Evolutionary conservation across 2,113 vertebrate genomes (phyloP).

Genomic region (Ptilonorhynchus violaceus): DNA sequence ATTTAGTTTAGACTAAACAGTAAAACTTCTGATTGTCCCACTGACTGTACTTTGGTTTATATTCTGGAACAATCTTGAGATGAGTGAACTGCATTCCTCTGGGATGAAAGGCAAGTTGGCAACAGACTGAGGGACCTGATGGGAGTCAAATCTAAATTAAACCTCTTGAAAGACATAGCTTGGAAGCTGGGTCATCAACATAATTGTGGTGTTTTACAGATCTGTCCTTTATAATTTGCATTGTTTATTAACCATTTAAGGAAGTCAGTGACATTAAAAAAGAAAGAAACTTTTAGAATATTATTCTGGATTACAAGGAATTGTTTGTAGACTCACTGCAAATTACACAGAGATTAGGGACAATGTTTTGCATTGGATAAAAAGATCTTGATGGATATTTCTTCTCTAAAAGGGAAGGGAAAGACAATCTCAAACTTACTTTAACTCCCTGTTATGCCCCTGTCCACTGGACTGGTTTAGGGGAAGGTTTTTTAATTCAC

Average conservation of each 20-base stretch:
- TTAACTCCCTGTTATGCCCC: neutral
- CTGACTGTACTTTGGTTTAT: neutral
- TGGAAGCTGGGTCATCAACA: neutral
- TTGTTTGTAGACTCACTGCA: neutral
- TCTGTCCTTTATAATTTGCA: neutral
- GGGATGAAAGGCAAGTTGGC: neutral
- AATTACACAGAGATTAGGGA: neutral
- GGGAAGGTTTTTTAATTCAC: neutral
- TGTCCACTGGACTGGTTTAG: neutral
- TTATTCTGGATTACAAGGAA: neutral
- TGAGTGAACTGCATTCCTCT: neutral
- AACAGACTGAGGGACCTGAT: neutral
- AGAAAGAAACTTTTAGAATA: neutral
- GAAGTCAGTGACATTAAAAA: neutral
- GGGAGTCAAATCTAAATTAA: neutral
- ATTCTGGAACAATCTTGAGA: neutral
- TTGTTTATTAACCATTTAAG: neutral
- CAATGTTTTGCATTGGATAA: neutral
- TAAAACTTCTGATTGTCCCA: neutral
- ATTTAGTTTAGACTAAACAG: neutral
- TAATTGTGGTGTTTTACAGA: neutral
- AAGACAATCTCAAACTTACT: neutral
- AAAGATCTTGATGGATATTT: neutral
- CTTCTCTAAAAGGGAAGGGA: neutral
- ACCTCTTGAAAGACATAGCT: neutral